phyloP scores from a whole-genome alignment of 2,113 vertebrate genomes.

The Cryptotis parvus region DNA sequence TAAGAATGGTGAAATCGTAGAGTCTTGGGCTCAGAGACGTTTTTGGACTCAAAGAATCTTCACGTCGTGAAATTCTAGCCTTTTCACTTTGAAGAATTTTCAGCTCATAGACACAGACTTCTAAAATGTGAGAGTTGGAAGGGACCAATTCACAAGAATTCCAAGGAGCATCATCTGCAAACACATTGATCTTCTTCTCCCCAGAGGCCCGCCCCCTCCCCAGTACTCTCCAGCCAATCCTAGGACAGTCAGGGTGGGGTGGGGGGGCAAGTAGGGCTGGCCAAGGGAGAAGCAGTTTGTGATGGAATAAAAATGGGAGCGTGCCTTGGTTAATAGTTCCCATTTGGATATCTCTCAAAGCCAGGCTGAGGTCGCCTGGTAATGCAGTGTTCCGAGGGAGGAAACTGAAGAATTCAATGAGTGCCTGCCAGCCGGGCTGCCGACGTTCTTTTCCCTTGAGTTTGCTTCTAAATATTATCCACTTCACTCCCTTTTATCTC shows the following conservation, averaged over 20 bases:
- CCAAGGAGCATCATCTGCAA: slow-evolving; percentile 66
- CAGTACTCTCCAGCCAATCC: neutral
- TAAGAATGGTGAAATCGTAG: slow-evolving; percentile 74
- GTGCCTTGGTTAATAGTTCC: slow-evolving; percentile 81
- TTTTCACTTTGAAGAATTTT: slow-evolving; percentile 76
- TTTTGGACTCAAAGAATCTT: slow-evolving; percentile 75
- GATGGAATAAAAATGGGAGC: slow-evolving; percentile 79
- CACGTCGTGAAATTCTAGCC: slow-evolving; percentile 75
- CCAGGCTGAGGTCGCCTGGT: slow-evolving; percentile 74
- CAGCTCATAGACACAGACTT: slow-evolving; percentile 73
- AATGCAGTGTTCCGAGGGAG: slow-evolving; percentile 72
- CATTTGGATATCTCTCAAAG: slow-evolving; percentile 78
- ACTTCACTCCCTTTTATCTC: slow-evolving; percentile 73
- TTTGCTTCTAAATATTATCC: slow-evolving; percentile 80
- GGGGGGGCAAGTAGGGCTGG: slow-evolving; percentile 28
- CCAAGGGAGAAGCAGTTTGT: slow-evolving; percentile 59
- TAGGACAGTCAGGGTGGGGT: neutral
- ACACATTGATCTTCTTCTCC: slow-evolving; percentile 48
- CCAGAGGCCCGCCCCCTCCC: neutral
- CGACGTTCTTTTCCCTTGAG: slow-evolving; percentile 1
- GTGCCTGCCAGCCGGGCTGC: slow-evolving; percentile 61
- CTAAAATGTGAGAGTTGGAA: slow-evolving; percentile 67
- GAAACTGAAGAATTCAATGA: slow-evolving; percentile 71
- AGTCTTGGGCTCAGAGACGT: slow-evolving; percentile 59
- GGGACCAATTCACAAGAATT: slow-evolving; percentile 65